A percentile compares a stretch with the other conserved stretches of the same genome.
These are phyloP conservation scores for Synanceia verrucosa DNA, from an alignment of 2,797 vertebrate species.

Conservation along the genomic window DNA sequence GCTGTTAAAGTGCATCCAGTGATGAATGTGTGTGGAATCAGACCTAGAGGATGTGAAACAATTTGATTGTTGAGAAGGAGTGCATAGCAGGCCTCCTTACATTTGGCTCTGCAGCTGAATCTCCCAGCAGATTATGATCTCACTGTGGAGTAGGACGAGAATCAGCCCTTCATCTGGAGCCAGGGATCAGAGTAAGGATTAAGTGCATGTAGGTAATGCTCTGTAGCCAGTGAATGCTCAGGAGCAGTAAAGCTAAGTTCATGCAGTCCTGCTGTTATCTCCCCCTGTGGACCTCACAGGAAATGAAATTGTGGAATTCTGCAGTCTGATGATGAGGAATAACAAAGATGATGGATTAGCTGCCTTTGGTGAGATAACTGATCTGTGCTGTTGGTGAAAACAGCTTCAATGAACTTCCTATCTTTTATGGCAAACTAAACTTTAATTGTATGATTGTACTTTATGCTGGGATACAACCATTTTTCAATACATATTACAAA, in stretches of 20 bases:
- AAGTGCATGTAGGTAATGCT: conserved; percentile 50
- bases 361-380: conserved; percentile 25
- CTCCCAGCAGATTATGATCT: conserved; percentile 79
- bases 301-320: conserved; percentile 8
- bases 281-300: neutral
- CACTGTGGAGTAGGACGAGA: conserved; percentile 49
- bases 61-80: conserved; percentile 49
- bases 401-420: neutral
- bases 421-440: neutral
- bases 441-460: neutral
- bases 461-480: neutral
- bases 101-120: conserved; percentile 27
- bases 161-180: conserved; percentile 28
- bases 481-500: neutral
- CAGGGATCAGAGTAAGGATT: conserved; percentile 69
- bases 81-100: conserved; percentile 30
- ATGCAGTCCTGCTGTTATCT: conserved; percentile 14
- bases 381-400: neutral
- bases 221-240: conserved; percentile 39
- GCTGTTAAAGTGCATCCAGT: conserved; percentile 5
- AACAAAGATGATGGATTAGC: neutral
- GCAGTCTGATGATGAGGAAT: conserved; percentile 3
- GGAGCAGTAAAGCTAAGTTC: conserved; percentile 26
- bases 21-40: conserved; percentile 2
- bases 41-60: conserved; percentile 28